Percentiles rank a stretch among this genome's conserved stretches.
Evolutionary conservation across 2,888 invertebrate genomes (phyloP).

Genomic region (Thysanoteuthis rhombus): DNA sequence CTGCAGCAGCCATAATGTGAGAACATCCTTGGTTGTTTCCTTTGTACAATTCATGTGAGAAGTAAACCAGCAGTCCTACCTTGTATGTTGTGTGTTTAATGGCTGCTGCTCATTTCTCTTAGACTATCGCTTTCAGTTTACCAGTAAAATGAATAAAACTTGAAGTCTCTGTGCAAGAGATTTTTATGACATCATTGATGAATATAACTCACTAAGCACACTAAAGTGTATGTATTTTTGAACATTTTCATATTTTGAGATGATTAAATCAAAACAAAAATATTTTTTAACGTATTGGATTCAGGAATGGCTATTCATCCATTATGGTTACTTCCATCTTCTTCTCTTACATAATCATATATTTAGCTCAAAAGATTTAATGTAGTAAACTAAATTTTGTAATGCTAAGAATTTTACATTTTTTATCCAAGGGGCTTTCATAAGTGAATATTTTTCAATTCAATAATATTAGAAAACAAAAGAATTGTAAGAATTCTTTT

Average conservation of each 20-base stretch:
- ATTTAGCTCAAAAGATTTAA: background rate
- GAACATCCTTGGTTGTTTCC: background rate
- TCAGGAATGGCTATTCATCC: background rate
- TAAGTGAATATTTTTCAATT: background rate
- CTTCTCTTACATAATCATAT: background rate
- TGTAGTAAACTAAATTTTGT: background rate
- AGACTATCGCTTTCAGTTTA: background rate
- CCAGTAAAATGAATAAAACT: background rate
- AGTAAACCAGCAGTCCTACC: background rate
- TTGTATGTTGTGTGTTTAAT: background rate
- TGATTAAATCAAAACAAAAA: background rate
- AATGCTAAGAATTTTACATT: background rate
- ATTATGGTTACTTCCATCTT: background rate
- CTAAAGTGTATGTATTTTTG: background rate
- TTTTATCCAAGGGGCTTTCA: background rate
- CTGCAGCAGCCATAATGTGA: constrained; percentile 12
- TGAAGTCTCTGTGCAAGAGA: background rate
- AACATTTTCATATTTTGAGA: background rate
- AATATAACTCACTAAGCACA: background rate
- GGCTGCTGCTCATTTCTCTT: background rate
- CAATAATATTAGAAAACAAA: background rate
- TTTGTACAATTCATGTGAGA: background rate
- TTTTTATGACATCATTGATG: background rate
- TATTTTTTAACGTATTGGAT: background rate
- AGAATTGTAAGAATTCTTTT: background rate